Conservation (phyloP, 2,113 vertebrate genomes). For the Ctenomys sociabilis region DNA sequence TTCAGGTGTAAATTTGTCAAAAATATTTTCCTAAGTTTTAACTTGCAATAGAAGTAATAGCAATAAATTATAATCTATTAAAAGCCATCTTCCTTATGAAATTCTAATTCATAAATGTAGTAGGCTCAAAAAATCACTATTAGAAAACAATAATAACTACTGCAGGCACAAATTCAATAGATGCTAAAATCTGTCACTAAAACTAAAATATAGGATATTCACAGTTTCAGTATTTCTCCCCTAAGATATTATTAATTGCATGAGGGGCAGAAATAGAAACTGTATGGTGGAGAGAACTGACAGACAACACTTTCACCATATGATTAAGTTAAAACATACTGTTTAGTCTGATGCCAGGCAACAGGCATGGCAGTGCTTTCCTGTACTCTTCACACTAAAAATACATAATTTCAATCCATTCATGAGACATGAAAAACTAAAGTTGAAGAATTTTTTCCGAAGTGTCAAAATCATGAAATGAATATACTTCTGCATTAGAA, state of each 20-base stretch:
- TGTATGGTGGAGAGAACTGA: not conserved
- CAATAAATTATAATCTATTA: not conserved
- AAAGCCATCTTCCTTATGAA: not conserved
- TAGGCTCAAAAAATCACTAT: not conserved
- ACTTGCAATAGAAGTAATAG: not conserved
- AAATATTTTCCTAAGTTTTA: slow-evolving; percentile 8
- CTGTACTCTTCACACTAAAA: not conserved
- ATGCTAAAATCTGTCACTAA: not conserved
- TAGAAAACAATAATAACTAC: not conserved
- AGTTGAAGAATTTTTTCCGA: not conserved
- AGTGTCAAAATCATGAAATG: not conserved
- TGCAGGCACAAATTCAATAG: not conserved
- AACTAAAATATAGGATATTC: not conserved
- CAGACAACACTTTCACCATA: not conserved
- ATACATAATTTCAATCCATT: not conserved
- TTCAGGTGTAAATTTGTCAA: not conserved
- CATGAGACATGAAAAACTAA: not conserved
- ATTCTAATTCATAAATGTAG: not conserved
- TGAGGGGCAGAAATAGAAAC: not conserved
- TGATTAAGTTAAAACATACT: not conserved
- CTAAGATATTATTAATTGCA: not conserved
- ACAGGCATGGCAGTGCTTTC: not conserved
- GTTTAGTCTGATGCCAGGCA: not conserved
- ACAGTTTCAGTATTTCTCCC: not conserved
- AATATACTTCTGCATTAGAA: not conserved